Conservation (phyloP, 2,888 invertebrate genomes). For the Thymelicus acteon region DNA sequence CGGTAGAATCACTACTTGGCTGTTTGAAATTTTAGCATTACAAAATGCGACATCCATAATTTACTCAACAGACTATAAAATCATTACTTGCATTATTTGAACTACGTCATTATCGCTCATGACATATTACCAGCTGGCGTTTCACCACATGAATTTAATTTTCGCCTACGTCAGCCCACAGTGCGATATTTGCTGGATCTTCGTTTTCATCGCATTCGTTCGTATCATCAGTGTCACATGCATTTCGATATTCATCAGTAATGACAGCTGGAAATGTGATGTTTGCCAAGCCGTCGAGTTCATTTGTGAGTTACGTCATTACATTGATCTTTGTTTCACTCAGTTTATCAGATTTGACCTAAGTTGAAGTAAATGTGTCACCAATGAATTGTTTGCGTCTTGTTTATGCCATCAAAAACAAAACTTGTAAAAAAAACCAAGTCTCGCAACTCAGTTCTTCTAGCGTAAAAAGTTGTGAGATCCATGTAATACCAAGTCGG, state of each 20-base stretch:
- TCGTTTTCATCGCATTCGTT: constrained; percentile 27
- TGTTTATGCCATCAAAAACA: too few species aligned
- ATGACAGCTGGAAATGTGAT: constrained; percentile 24
- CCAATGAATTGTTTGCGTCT: too few species aligned
- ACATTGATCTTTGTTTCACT: constrained; percentile 11
- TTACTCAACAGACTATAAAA: constrained; percentile 5
- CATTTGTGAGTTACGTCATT: constrained; percentile 29
- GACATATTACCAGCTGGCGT: constrained; percentile 2
- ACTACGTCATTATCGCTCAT: constrained; percentile 6
- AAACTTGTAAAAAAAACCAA: too few species aligned
- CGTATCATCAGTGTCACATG: constrained; percentile 29
- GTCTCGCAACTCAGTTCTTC: too few species aligned
- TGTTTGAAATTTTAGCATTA: too few species aligned
- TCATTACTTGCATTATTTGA: constrained; percentile 6
- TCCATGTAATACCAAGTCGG: too few species aligned
- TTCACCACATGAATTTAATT: constrained; percentile 28
- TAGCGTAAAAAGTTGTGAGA: too few species aligned
- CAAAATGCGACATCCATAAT: neutral
- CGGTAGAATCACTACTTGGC: too few species aligned
- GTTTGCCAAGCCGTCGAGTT: constrained; percentile 29
- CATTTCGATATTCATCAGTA: constrained; percentile 32
- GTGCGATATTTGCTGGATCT: constrained; percentile 28
- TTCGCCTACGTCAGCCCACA: constrained; percentile 20
- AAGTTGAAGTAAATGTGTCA: neutral
- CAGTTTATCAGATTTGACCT: neutral